Base-by-base conservation (phyloP, 2,888 invertebrate genomes). In the Lysandra bellargus region DNA sequence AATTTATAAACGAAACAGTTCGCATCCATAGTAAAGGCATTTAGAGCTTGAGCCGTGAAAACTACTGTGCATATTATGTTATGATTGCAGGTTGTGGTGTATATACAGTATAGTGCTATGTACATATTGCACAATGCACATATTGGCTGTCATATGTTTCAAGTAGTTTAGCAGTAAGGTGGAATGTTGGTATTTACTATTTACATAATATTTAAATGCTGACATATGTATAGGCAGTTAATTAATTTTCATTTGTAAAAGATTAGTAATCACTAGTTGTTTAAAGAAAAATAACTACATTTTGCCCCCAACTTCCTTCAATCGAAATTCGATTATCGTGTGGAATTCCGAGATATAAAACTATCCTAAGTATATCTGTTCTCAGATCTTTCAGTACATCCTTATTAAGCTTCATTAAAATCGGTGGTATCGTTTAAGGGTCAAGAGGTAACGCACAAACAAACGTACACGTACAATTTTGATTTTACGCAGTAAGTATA, bases 121-220 rank as follows among this genome's bases (percentile, higher is more conserved):
- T 57, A 76, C 57, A 57, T 53, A 76, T 76, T 76, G 53, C 76
- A 17, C 30, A 76, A 57, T 76, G 53, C 76, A 17, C 30, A 75
- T 53, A 30, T 76, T 76, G 49, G 53, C 14, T 76, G 33, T n/a
- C 76, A 57, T 23, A 74, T 76, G 57, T 76, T 76, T 76, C 76
- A 76, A 76, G 76, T 57, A 76, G 76, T 57, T 33, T 57, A 6
- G 57, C 76, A 17, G 49, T 76, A 33, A 76, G 53, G 33, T 57
- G 76, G 76, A 30, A 76, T 76, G 76, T 76, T 76, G 33, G 14
- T 57, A 76, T 76, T 76, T 57, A 53, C 76, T 76, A 76, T 76
- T 57, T 76, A 30, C 76, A 12, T 75, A 75, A 12, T 75, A 75
- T 30, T 49, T 53, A 75, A 53, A 75, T 75, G 53, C 30, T 17